Percentiles rank a stretch among this genome's conserved stretches.
Evolutionary conservation across 2,797 vertebrate species (phyloP).

Genomic region (Phaenicophaeus curvirostris): DNA sequence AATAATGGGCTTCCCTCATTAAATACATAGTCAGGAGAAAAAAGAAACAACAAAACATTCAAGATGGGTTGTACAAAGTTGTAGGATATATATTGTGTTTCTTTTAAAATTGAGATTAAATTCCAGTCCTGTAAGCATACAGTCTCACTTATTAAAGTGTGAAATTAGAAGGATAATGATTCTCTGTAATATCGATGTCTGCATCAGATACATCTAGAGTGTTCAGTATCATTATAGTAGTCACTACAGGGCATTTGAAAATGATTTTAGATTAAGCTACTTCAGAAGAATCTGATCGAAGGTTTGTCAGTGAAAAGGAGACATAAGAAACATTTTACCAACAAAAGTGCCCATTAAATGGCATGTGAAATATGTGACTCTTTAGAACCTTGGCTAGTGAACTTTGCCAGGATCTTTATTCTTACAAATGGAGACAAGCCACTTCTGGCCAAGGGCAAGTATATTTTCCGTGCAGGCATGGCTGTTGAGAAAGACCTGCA

Average conservation of each 20-base stretch:
- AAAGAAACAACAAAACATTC: slow-evolving; percentile 14
- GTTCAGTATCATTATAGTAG: not conserved
- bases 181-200: not conserved
- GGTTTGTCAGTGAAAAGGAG: not conserved
- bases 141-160: not conserved
- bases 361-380: not conserved
- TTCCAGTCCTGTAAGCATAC: not conserved
- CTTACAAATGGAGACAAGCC: not conserved
- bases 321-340: not conserved
- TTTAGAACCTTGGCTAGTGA: not conserved
- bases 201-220: not conserved
- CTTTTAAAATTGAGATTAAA: not conserved
- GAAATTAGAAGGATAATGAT: slow-evolving; percentile 15
- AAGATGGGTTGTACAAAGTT: not conserved
- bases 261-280: not conserved
- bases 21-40: slow-evolving; percentile 45
- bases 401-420: not conserved
- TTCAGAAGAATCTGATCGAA: not conserved
- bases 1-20: slow-evolving; percentile 57
- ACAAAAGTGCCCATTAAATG: not conserved
- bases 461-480: not conserved
- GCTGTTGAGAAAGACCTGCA: not conserved
- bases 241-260: not conserved
- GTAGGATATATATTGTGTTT: not conserved
- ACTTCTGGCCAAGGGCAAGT: not conserved